phyloP scores from a whole-genome alignment of 1,140 invertebrate genomes.

The Penaeus indicus region DNA sequence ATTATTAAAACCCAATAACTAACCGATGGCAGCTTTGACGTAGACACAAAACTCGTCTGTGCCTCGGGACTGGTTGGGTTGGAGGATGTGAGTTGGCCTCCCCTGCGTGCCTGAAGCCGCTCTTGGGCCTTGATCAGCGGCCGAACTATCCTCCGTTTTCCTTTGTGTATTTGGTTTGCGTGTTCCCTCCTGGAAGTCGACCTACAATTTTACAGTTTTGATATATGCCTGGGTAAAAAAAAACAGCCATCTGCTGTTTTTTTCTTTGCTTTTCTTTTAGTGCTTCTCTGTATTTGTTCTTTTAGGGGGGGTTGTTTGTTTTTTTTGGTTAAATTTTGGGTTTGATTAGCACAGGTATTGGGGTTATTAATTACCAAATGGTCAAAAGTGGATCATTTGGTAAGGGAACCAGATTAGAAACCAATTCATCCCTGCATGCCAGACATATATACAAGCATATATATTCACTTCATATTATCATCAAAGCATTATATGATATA shows the following conservation, averaged over 20 bases:
- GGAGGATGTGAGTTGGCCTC: constrained; percentile 67
- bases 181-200: constrained; percentile 70
- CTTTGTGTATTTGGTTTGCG: constrained; percentile 69
- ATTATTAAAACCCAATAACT: background rate
- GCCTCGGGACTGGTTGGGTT: constrained; percentile 60
- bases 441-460: too few relatives aligned
- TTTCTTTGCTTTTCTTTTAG: too few relatives aligned
- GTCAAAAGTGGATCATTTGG: too few relatives aligned
- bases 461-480: too few relatives aligned
- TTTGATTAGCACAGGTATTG: too few relatives aligned
- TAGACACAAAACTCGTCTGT: background rate
- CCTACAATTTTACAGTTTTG: constrained; percentile 23
- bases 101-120: constrained; percentile 66
- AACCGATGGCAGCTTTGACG: constrained; percentile 27
- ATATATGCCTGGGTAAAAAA: background rate
- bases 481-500: too few relatives aligned
- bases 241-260: background rate
- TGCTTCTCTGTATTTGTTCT: too few relatives aligned
- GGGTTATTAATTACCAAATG: too few relatives aligned
- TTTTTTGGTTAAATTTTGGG: too few relatives aligned
- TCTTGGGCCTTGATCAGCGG: constrained; percentile 72
- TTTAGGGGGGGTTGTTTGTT: too few relatives aligned
- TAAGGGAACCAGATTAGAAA: too few relatives aligned
- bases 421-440: too few relatives aligned
- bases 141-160: constrained; percentile 71